Conservation (phyloP, 92 coral and sea anemone genomes). For the Umimayanthus kanabou region DNA sequence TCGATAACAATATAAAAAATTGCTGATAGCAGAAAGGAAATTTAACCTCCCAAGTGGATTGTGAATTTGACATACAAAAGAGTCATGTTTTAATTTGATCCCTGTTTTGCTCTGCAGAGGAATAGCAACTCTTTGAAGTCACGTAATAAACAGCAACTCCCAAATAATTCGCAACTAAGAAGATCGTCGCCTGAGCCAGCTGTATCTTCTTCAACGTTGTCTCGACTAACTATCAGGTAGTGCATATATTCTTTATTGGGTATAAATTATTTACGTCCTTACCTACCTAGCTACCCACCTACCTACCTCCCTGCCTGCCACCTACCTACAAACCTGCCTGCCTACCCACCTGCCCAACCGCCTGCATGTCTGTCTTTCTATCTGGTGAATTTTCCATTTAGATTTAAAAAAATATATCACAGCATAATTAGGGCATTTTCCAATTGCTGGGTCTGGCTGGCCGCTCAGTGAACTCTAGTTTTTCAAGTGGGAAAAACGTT, state of each 20-base stretch:
- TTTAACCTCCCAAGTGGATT: neutral
- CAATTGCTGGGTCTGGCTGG: too few species aligned
- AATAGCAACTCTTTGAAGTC: slow-evolving; percentile 14
- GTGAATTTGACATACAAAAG: neutral
- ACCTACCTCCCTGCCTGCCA: neutral
- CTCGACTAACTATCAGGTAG: slow-evolving; percentile 35
- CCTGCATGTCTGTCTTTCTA: too few species aligned
- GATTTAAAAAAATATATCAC: too few species aligned
- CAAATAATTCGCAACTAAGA: neutral
- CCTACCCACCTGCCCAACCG: neutral
- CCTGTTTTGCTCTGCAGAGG: slow-evolving; percentile 7
- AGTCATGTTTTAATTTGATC: neutral
- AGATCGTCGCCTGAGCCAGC: slow-evolving; percentile 8
- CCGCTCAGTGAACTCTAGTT: too few species aligned
- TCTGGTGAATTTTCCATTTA: too few species aligned
- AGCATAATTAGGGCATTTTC: too few species aligned
- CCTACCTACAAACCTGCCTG: neutral
- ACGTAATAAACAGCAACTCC: slow-evolving; percentile 2
- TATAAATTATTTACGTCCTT: neutral
- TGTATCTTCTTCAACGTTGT: slow-evolving; percentile 14
- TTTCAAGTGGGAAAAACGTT: too few species aligned
- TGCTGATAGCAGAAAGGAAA: neutral
- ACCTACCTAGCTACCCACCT: neutral
- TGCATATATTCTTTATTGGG: too few species aligned
- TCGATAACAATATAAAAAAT: neutral